Evolutionary conservation across 2,797 vertebrate species (phyloP).

Genomic region (Emydoidea blandingii): DNA sequence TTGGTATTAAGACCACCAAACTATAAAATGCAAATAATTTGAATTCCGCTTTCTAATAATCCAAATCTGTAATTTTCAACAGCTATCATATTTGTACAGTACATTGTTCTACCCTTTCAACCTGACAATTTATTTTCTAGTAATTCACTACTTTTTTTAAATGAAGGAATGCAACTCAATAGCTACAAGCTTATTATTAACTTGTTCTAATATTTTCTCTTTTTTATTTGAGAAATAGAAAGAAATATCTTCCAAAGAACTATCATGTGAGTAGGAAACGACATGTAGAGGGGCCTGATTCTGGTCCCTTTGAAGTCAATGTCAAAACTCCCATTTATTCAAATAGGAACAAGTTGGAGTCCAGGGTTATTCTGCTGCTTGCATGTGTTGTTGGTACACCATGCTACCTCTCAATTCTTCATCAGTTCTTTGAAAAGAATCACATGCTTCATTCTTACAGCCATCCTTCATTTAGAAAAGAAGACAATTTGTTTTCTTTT

Average conservation of each 20-base stretch:
- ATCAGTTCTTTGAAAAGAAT: neutral
- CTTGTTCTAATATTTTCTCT: neutral
- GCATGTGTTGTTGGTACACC: no score
- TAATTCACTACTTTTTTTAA: neutral
- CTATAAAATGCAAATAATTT: neutral
- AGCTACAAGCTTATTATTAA: slow-evolving; percentile 7
- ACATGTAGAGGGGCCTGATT: neutral
- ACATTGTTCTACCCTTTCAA: neutral
- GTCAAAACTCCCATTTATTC: neutral
- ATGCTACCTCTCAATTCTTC: neutral
- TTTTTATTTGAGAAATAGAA: neutral
- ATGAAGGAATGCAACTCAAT: neutral
- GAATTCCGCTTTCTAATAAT: neutral
- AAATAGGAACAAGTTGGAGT: neutral
- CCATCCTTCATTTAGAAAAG: neutral
- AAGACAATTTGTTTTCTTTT: neutral
- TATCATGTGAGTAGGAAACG: neutral
- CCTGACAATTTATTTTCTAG: neutral
- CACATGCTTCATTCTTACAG: neutral
- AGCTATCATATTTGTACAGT: neutral
- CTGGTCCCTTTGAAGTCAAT: neutral
- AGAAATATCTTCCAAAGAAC: neutral
- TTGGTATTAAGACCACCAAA: neutral
- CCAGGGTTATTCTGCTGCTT: neutral
- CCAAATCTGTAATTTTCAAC: neutral